Evolutionary conservation across 2,113 vertebrate species (phyloP), one percentile per base, ranked within the genome.

Genomic region (Psettodes erumei): DNA sequence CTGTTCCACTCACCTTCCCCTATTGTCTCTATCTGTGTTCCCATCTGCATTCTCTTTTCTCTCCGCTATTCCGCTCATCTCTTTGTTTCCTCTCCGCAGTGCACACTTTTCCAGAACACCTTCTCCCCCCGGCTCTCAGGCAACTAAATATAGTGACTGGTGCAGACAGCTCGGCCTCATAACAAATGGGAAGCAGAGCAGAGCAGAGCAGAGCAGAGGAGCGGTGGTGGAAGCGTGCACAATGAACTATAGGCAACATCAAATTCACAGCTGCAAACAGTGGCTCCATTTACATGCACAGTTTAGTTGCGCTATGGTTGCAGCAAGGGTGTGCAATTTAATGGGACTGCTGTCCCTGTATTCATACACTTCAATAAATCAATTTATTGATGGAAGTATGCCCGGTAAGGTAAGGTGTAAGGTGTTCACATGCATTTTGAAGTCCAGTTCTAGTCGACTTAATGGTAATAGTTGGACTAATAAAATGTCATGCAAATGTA

Each of bases 81-180:
- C 58, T 55, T 15, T 48, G 32, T 33, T 12, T 51, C 61, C 69
- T 77, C 85, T 85, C 86, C 56, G 80, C 84, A 85, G 64, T 83
- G 87, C 85, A 88, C 71, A 79, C 68, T 79, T 90, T 86, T 86
- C 76, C 78, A 89, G 89, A 89, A 88, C 89, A 93, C 91, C 91
- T 86, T 88, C 81, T 59, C 88, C 89, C 87, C 71, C 74, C 18
- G 89, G 90, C 89, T 90, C 83, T 35, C 40, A 60, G 53, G 64
- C 62, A 78, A 78, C 91, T 93, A 94, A 93, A 93, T 93, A 93
- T 94, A 94, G 93, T 54, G 79, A 77, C 81, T 86, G 83, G 82
- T 86, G 90, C 71, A 91, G 90, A 91, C 90, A 92, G 86, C 90
- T 75, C 72, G 23, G 81, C 85, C 88, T 71, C 79, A 88, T 86